These are phyloP conservation scores for Drosophila orena DNA, from an alignment of 1,140 invertebrate genomes.

Conservation along the genomic window DNA sequence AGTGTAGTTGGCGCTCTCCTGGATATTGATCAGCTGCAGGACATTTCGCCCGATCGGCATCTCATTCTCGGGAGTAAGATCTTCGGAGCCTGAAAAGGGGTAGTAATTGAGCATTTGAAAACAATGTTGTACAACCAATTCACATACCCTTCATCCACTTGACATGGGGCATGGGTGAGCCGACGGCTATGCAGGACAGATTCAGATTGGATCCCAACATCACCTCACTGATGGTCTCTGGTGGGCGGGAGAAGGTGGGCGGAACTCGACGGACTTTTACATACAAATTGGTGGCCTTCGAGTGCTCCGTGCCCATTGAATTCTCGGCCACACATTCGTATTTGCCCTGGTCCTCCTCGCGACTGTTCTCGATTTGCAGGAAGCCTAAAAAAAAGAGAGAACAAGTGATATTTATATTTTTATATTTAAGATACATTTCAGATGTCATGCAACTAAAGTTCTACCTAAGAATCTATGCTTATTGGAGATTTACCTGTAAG, in stretches of 20 bases:
- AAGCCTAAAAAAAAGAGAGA: constrained; percentile 88
- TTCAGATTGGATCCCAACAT: constrained; percentile 95
- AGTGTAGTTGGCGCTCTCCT: constrained; percentile 97
- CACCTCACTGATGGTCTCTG: constrained; percentile 93
- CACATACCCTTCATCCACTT: constrained; percentile 94
- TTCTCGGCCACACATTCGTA: constrained; percentile 98
- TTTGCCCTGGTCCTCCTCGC: constrained; percentile 95
- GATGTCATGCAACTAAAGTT: neutral
- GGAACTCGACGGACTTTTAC: constrained; percentile 98
- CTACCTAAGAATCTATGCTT: neutral
- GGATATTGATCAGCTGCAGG: constrained; percentile 93
- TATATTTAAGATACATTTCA: neutral
- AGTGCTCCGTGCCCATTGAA: constrained; percentile 95
- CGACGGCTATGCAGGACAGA: constrained; percentile 97
- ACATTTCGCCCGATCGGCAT: constrained; percentile 94
- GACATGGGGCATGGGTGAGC: constrained; percentile 98
- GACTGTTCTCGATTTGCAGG: constrained; percentile 95
- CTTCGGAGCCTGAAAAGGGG: constrained; percentile 87
- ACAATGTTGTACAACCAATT: neutral
- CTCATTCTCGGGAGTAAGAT: constrained; percentile 94
- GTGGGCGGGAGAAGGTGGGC: constrained; percentile 97
- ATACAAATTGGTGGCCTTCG: constrained; percentile 95
- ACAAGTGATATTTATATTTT: neutral
- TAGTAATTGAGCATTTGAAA: neutral
- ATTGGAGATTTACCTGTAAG: neutral